A percentile compares a stretch with the other conserved stretches of the same genome.
phyloP scores from a whole-genome alignment of 2,113 vertebrate species.

The Gymnocephalus cernua region DNA sequence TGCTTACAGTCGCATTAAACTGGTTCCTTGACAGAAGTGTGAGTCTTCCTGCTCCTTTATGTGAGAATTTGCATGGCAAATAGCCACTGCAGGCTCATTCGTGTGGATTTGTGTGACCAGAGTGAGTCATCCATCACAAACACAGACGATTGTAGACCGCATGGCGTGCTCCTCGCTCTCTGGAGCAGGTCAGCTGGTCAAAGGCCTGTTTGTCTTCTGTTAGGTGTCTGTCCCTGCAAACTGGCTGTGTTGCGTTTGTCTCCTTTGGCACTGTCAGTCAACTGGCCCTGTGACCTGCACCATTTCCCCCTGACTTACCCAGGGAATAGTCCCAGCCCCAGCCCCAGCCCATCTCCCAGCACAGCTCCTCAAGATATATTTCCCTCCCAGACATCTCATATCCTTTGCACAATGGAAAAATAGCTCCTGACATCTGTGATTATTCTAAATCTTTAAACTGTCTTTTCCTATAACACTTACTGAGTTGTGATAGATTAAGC shows the following conservation, averaged over 20 bases:
- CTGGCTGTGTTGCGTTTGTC: constrained; percentile 44
- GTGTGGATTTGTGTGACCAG: constrained; percentile 21
- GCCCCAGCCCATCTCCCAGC: constrained; percentile 33
- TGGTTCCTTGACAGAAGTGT: constrained; percentile 26
- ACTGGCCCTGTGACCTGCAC: constrained; percentile 47
- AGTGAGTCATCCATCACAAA: constrained; percentile 53
- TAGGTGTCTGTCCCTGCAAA: constrained; percentile 26
- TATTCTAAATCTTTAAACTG: constrained; percentile 82
- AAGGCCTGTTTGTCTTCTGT: constrained; percentile 48
- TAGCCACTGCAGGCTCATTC: constrained; percentile 22
- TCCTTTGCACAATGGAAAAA: constrained; percentile 63
- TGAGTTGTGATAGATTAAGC: constrained; percentile 76
- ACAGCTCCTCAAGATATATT: constrained; percentile 56
- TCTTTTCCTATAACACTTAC: constrained; percentile 75
- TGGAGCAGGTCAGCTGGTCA: constrained; percentile 47
- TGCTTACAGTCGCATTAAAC: constrained; percentile 79
- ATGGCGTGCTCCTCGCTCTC: not conserved
- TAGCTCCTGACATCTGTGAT: constrained; percentile 77
- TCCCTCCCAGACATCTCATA: constrained; percentile 58
- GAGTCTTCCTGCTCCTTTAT: constrained; percentile 55
- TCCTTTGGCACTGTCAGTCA: constrained; percentile 51
- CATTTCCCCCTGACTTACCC: constrained; percentile 22
- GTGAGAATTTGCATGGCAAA: constrained; percentile 67
- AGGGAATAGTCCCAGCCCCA: constrained; percentile 23
- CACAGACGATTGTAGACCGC: not conserved